Evolutionary conservation across 1,140 invertebrate species (phyloP).

Genomic region (Zaprionus camerounensis): DNA sequence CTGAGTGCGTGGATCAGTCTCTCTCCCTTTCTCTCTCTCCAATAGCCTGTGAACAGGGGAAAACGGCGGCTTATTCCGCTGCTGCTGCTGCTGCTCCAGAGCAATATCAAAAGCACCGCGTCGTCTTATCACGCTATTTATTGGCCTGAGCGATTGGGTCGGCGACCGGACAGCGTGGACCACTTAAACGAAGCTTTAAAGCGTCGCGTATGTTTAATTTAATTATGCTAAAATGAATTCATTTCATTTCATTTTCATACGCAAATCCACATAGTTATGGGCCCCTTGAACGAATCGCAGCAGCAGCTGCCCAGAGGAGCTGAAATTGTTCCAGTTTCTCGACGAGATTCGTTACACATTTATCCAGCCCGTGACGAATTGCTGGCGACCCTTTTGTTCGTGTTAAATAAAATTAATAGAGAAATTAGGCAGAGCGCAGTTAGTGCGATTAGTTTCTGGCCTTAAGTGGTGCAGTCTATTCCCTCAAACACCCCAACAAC

Average conservation of each 20-base stretch:
- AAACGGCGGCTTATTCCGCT: slow-evolving; percentile 3
- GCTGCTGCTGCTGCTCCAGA: background rate
- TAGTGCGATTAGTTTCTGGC: slow-evolving; percentile 70
- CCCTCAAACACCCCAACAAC: background rate
- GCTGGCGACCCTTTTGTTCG: slow-evolving; percentile 44
- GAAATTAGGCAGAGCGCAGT: slow-evolving; percentile 71
- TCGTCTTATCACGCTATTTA: slow-evolving; percentile 79
- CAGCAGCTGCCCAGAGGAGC: slow-evolving; percentile 3
- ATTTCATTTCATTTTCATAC: slow-evolving; percentile 68
- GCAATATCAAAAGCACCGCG: slow-evolving; percentile 74
- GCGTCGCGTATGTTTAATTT: slow-evolving; percentile 68
- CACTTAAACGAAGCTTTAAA: slow-evolving; percentile 62
- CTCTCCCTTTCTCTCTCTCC: background rate
- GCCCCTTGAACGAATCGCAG: slow-evolving; percentile 61
- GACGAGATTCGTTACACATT: slow-evolving; percentile 69
- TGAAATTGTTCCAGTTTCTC: slow-evolving; percentile 47
- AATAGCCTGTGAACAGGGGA: background rate
- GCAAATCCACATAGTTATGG: slow-evolving; percentile 79
- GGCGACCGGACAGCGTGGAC: slow-evolving; percentile 53
- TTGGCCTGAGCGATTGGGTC: slow-evolving; percentile 52
- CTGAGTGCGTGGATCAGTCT: background rate
- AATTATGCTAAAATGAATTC: slow-evolving; percentile 74
- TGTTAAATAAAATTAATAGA: slow-evolving; percentile 81
- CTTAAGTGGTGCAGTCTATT: slow-evolving; percentile 64
- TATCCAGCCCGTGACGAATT: slow-evolving; percentile 64